Evolutionary conservation across 2,797 vertebrate species (phyloP), one percentile per base, ranked within the genome.

Genomic region (Astyanax mexicanus): DNA sequence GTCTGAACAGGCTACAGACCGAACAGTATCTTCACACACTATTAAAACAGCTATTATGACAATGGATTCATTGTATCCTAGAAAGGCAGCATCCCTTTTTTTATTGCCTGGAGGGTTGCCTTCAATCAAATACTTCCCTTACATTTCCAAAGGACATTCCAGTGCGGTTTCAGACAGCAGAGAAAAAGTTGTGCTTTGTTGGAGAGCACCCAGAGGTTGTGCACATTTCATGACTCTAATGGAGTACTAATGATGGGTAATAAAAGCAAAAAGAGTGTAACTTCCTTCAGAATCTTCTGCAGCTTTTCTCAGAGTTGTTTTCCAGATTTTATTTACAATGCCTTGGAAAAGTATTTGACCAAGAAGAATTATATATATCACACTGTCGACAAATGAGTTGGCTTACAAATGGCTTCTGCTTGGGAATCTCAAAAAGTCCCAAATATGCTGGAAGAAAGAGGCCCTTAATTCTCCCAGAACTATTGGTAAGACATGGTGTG

Each of bases 221-320:
- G 54, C 58, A 60, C 49, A 73, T 60, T 77, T 79, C 60, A 77
- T 74, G 78, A 25, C 38, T 73, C 72, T 79, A 73, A 80, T 80
- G 70, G 54, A 37, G 38, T 44, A 72, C 75, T 72, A 81, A 84
- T 73, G 74, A 23, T 49, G 19, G 47, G 68, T 52, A 67, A 79
- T 64, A 80, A 75, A 65, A 45, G 47, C 25, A 47, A 49, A 72
- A 38, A 83, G 83, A 47, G 72, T 35, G 54, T 74, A 38, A 45
- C 67, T 84, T n/a, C n/a, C n/a, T n/a, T n/a, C n/a, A n/a, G n/a
- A n/a, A n/a, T n/a, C n/a, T n/a, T n/a, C n/a, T n/a, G n/a, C n/a
- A n/a, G n/a, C n/a, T n/a, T n/a, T n/a, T n/a, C n/a, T n/a, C n/a
- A n/a, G n/a, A n/a, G n/a, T n/a, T n/a, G n/a, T n/a, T n/a, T n/a